A percentile compares a stretch with the other conserved stretches of the same genome.
These are phyloP conservation scores for Escarpia spicata DNA, from an alignment of 2,888 invertebrate genomes.

Conservation along the genomic window DNA sequence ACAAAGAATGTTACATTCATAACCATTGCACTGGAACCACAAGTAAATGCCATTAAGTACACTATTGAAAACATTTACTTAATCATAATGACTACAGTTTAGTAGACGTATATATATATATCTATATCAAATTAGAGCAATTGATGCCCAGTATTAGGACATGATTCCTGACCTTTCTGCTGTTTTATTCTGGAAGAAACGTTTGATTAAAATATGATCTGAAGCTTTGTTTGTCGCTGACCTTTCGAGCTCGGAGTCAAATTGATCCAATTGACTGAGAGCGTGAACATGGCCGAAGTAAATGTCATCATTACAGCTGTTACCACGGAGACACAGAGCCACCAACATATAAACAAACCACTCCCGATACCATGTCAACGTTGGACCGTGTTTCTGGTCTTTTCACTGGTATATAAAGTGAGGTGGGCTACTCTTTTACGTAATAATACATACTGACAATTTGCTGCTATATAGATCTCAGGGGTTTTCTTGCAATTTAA, in stretches of 20 bases:
- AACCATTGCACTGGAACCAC: neutral
- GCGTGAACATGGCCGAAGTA: neutral
- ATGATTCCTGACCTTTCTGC: constrained; percentile 19
- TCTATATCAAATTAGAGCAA: neutral
- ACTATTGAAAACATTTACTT: neutral
- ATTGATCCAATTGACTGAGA: neutral
- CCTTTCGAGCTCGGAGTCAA: constrained; percentile 23
- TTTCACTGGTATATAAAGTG: neutral
- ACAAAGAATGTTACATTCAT: neutral
- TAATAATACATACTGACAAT: neutral
- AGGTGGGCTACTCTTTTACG: neutral
- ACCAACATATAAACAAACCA: neutral
- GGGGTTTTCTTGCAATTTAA: neutral
- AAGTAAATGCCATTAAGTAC: neutral
- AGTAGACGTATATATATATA: neutral
- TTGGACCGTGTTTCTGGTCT: neutral
- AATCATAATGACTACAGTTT: constrained; percentile 13
- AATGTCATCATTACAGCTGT: constrained; percentile 25
- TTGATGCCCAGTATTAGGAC: constrained; percentile 21
- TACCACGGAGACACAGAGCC: neutral
- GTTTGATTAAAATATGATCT: constrained; percentile 20
- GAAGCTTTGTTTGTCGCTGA: constrained; percentile 20
- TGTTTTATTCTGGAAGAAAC: neutral
- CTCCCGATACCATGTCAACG: constrained; percentile 14
- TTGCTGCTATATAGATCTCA: neutral